These are phyloP conservation scores for Galerucella calmariensis DNA, from an alignment of 2,888 invertebrate species.

Conservation along the genomic window DNA sequence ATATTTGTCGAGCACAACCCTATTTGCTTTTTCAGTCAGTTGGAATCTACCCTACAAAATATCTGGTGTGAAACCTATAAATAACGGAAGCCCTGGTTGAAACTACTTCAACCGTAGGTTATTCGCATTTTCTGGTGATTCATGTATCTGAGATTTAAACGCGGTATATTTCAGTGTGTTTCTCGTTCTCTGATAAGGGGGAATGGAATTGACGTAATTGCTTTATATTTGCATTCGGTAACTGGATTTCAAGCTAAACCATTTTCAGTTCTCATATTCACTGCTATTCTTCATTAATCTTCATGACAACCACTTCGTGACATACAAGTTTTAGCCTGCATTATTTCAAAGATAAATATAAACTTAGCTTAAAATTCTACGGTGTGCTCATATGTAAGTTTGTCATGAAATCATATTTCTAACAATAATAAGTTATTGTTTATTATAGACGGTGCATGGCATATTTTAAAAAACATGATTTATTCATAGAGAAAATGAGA, in stretches of 20 bases:
- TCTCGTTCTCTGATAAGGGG: background rate
- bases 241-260: background rate
- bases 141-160: background rate
- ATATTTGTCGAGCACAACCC: background rate
- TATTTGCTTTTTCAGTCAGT: background rate
- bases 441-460: no score
- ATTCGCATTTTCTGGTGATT: conserved; percentile 3
- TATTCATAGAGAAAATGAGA: no score
- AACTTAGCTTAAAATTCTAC: no score
- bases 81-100: background rate
- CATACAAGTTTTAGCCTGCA: no score
- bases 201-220: background rate
- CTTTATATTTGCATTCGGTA: background rate
- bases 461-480: no score
- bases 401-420: no score
- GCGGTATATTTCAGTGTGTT: background rate
- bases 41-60: background rate
- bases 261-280: no score
- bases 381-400: no score
- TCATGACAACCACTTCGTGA: no score
- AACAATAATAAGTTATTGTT: no score
- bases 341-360: no score
- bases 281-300: no score
- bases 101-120: background rate
- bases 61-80: background rate